These are phyloP conservation scores for Istiophorus platypterus DNA, from an alignment of 2,113 vertebrate species.

Conservation along the genomic window DNA sequence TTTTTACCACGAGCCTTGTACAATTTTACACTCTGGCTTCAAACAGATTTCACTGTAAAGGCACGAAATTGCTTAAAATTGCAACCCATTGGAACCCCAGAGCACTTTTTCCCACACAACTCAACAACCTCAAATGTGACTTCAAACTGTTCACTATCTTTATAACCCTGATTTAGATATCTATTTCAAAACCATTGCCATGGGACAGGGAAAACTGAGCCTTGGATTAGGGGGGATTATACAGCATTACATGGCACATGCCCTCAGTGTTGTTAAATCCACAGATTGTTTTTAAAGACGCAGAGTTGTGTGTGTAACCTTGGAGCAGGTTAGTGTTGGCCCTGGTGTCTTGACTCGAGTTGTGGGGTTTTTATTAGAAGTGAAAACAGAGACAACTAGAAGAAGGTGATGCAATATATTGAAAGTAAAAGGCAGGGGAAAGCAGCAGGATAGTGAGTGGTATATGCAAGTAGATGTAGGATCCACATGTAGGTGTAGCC, in stretches of 20 bases:
- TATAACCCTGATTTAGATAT: conserved; percentile 47
- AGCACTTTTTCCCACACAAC: conserved; percentile 34
- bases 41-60: conserved; percentile 47
- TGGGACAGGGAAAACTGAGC: conserved; percentile 55
- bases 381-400: conserved; percentile 30
- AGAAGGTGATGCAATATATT: conserved; percentile 45
- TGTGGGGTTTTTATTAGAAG: conserved; percentile 26
- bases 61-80: conserved; percentile 62
- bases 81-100: conserved; percentile 36
- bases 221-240: conserved; percentile 60
- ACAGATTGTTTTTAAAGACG: conserved; percentile 61
- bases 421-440: conserved; percentile 27
- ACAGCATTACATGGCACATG: conserved; percentile 65
- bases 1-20: conserved; percentile 42
- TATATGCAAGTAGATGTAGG: conserved; percentile 22
- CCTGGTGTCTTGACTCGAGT: conserved; percentile 23
- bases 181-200: conserved; percentile 68
- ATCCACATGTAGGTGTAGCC: conserved; percentile 20
- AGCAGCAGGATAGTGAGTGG: conserved; percentile 9
- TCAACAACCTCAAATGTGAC: conserved; percentile 27
- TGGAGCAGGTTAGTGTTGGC: conserved; percentile 45
- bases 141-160: conserved; percentile 51
- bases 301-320: conserved; percentile 47
- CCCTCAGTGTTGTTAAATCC: conserved; percentile 52
- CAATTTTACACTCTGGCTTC: conserved; percentile 41